Conservation (phyloP, 1,140 invertebrate species). For the Polyergus mexicanus region DNA sequence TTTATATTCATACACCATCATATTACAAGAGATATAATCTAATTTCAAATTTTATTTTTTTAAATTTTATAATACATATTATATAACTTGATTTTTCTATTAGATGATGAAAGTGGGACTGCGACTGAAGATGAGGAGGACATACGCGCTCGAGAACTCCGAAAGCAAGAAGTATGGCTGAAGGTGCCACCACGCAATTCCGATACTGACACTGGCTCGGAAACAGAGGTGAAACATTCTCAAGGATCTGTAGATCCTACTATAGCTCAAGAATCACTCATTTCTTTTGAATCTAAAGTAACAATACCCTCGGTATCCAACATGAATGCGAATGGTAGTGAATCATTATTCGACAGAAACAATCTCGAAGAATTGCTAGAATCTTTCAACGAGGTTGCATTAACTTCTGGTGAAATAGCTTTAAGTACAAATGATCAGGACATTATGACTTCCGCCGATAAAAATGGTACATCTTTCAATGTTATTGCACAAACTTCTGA, state of each 20-base stretch:
- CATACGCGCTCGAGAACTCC: conserved; percentile 88
- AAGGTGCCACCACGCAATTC: conserved; percentile 88
- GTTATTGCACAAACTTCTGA: conserved; percentile 42
- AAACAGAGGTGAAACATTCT: conserved; percentile 90
- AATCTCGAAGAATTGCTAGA: conserved; percentile 1
- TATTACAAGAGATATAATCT: no score
- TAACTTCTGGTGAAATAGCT: conserved; percentile 26
- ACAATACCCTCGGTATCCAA: conserved; percentile 28
- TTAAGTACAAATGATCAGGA: neutral
- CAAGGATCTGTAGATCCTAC: conserved; percentile 74
- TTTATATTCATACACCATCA: neutral
- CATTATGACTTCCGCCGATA: neutral
- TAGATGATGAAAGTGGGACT: conserved; percentile 91
- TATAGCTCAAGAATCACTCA: conserved; percentile 59
- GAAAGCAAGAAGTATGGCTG: conserved; percentile 90
- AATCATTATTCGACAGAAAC: conserved; percentile 21
- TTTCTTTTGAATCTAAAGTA: conserved; percentile 51
- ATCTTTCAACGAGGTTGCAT: neutral
- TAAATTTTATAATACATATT: neutral
- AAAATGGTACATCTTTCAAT: conserved; percentile 20
- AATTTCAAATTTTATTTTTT: no score
- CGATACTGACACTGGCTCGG: conserved; percentile 90
- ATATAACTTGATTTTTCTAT: conserved; percentile 39
- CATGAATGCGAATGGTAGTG: conserved; percentile 40
- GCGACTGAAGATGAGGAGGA: conserved; percentile 92